Evolutionary conservation across 2,888 invertebrate species (phyloP).

Genomic region (Cantharis rufa): DNA sequence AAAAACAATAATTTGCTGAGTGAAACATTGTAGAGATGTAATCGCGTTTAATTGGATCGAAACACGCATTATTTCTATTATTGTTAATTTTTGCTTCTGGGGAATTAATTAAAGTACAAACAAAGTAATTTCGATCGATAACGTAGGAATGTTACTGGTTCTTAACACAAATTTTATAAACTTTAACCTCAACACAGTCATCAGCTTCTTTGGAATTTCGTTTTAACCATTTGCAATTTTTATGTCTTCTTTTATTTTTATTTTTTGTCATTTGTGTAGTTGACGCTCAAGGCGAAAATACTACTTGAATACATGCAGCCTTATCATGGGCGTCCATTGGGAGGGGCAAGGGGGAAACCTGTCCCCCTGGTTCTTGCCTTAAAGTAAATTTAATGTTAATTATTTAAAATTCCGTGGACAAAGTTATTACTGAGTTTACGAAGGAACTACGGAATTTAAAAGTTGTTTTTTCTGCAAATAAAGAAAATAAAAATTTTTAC

Average conservation of each 20-base stretch:
- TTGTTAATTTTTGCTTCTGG: neutral
- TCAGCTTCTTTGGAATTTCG: neutral
- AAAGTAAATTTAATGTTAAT: too few species aligned
- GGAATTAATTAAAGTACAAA: neutral
- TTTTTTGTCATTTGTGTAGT: too few species aligned
- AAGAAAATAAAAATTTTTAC: too few species aligned
- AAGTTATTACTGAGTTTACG: too few species aligned
- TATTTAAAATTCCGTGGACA: too few species aligned
- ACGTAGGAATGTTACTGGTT: neutral
- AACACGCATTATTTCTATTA: neutral
- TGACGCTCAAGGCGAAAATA: too few species aligned
- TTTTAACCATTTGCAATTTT: neutral
- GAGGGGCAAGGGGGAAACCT: too few species aligned
- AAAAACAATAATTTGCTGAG: neutral
- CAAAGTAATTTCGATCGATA: neutral
- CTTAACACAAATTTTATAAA: neutral
- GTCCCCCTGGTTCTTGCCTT: too few species aligned
- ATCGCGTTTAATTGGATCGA: neutral
- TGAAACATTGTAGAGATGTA: neutral
- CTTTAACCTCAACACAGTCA: neutral
- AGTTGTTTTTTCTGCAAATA: too few species aligned
- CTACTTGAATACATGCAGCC: too few species aligned
- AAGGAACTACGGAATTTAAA: too few species aligned
- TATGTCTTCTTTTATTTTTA: neutral
- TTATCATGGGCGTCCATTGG: too few species aligned